Evolutionary conservation across 2,797 vertebrate species (phyloP), one percentile per base, ranked within the genome.

Genomic region (Tokudaia muenninki): DNA sequence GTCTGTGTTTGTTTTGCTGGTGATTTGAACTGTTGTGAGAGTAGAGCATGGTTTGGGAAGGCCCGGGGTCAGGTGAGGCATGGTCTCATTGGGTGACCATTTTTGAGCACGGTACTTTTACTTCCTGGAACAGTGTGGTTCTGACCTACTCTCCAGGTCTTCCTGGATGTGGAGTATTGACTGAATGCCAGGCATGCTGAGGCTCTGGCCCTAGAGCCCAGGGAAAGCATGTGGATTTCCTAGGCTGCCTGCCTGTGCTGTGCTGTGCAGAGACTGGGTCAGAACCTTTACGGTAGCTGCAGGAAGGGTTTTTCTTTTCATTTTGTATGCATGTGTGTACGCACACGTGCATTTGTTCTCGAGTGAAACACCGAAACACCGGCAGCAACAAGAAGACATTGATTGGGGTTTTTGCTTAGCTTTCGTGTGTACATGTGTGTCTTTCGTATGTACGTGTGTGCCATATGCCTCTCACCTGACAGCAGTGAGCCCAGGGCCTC

Each of bases 51-150:
- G 1, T 94, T 26, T n/a, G 84, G 37, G 74, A 72, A 81, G 70
- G 65, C 84, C 24, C 37, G 59, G 57, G 50, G 10, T 81, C 26
- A 88, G 75, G 37, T 72, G 67, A 75, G 41, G 92, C 87, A 61
- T 41, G 41, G 41, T 94, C 44, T 94, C 77, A 94, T 95, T 96
- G 82, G 41, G 52, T 65, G 86, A 91, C 61, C 59, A 47, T 91
- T 91, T 91, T 94, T 93, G n/a, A 44, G 59, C n/a, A 11, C 90
- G 79, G 75, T n/a, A 80, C 65, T 26, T 52, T 37, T 61, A 55
- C 17, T 72, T 88, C 31, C 75, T 79, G 55, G 44, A 90, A 22
- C 72, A 87, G 4, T 82, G 37, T 94, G 67, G 37, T 63, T 88
- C 24, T 87, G 75, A 44, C 17, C 29, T 91, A 19, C 52, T 94